Conservation (phyloP, 2,113 vertebrate species). For the Seriola dumerili region DNA sequence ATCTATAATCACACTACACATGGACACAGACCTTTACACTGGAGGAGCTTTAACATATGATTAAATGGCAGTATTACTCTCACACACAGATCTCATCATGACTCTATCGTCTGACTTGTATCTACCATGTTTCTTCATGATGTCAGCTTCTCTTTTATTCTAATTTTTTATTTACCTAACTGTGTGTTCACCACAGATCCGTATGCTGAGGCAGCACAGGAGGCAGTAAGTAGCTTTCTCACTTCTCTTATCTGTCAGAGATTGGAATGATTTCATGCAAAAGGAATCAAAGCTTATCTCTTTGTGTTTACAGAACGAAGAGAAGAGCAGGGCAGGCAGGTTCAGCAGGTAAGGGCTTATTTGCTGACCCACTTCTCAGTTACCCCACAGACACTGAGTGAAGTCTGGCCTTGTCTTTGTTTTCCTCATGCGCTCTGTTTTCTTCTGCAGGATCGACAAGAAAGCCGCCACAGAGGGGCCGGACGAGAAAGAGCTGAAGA, state of each 20-base stretch:
- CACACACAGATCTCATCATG: neutral
- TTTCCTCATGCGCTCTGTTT: neutral
- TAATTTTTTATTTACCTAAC: neutral
- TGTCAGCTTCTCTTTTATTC: neutral
- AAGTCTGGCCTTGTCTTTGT: slow-evolving; percentile 13
- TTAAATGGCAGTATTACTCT: neutral
- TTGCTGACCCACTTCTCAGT: slow-evolving; percentile 9
- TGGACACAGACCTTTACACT: too few species aligned
- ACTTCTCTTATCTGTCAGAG: neutral
- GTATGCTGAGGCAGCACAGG: slow-evolving; percentile 65
- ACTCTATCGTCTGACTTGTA: neutral
- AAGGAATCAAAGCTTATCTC: slow-evolving; percentile 23
- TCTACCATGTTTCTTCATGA: too few species aligned
- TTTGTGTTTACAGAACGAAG: slow-evolving; percentile 71
- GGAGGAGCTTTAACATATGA: too few species aligned
- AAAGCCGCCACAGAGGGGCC: slow-evolving; percentile 58
- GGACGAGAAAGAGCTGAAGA: slow-evolving; percentile 82
- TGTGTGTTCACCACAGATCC: slow-evolving; percentile 77
- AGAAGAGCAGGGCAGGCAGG: slow-evolving; percentile 64
- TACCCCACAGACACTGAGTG: neutral
- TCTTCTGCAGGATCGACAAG: slow-evolving; percentile 66
- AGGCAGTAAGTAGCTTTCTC: slow-evolving; percentile 59
- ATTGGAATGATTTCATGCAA: neutral
- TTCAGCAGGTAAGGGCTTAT: slow-evolving; percentile 77
- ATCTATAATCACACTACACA: too few species aligned